phyloP scores from a whole-genome alignment of 2,797 vertebrate species.

The Acropternis orthonyx region DNA sequence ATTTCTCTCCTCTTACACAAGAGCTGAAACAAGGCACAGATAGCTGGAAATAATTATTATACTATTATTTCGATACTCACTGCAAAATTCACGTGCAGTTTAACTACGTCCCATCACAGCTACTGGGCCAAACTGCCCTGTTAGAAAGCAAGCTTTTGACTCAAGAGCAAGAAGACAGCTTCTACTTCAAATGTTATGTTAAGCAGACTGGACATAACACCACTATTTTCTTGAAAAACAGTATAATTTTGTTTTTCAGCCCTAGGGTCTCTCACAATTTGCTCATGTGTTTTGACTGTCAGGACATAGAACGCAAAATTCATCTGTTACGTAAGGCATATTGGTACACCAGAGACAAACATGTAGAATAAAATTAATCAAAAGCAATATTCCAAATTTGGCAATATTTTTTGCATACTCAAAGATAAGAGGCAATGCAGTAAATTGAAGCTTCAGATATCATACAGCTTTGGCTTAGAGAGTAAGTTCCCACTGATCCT shows the following conservation, averaged over 20 bases:
- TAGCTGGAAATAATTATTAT: not conserved
- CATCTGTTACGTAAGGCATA: not conserved
- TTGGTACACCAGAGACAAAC: not conserved
- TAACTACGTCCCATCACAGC: not conserved
- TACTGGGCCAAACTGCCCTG: not conserved
- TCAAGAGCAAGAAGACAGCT: not conserved
- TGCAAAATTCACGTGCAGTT: not conserved
- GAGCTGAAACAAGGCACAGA: not conserved
- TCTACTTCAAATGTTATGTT: not conserved
- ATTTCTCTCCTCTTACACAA: not conserved
- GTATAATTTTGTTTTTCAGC: not conserved
- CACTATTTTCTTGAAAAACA: not conserved
- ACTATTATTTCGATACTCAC: not conserved
- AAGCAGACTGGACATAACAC: not conserved
- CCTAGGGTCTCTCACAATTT: not conserved
- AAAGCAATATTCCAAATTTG: not conserved
- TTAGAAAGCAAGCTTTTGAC: not conserved
- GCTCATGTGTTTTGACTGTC: not conserved
- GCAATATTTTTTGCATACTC: not conserved
- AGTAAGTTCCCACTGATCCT: not conserved
- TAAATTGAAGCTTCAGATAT: not conserved
- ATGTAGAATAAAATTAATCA: not conserved
- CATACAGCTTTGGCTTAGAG: not conserved
- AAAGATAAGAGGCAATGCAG: not conserved
- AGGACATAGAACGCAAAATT: not conserved